A percentile compares a stretch with the other conserved stretches of the same genome.
Evolutionary conservation across 2,888 invertebrate species (phyloP).

Genomic region (Noctua pronuba): DNA sequence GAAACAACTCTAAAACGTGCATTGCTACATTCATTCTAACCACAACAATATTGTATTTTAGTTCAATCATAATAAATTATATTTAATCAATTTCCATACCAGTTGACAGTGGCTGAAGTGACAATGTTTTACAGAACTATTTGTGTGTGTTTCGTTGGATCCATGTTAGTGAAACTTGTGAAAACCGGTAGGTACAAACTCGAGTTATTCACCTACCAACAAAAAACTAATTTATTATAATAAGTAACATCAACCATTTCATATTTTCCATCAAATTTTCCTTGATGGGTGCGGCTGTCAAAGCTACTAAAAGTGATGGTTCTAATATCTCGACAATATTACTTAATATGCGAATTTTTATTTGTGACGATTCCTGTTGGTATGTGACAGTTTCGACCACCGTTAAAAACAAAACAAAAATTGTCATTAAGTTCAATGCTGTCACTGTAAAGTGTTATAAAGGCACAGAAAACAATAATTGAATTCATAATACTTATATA

Average conservation of each 20-base stretch:
- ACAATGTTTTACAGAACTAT: conserved; percentile 31
- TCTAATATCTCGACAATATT: conserved; percentile 6
- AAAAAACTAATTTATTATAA: background rate
- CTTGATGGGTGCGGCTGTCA: conserved; percentile 36
- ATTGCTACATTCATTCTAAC: conserved; percentile 20
- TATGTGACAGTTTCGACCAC: background rate
- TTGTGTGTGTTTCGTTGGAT: conserved; percentile 34
- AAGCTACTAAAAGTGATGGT: background rate
- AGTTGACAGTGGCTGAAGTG: conserved; percentile 15
- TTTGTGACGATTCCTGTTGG: background rate
- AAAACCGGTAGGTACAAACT: conserved; percentile 26
- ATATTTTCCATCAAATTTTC: conserved; percentile 18
- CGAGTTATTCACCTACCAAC: background rate
- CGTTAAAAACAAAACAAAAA: too few species aligned
- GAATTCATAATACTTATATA: too few species aligned
- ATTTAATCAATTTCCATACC: background rate
- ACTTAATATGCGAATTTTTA: background rate
- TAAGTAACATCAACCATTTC: background rate
- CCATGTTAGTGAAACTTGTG: conserved; percentile 7
- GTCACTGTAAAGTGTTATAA: background rate
- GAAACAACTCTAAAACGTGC: background rate
- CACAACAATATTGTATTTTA: conserved; percentile 17
- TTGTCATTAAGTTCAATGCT: background rate
- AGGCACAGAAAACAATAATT: background rate
- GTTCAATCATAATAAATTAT: conserved; percentile 16